These are phyloP conservation scores for Phyllotreta cruciferae DNA, from an alignment of 2,888 invertebrate species.

Conservation along the genomic window DNA sequence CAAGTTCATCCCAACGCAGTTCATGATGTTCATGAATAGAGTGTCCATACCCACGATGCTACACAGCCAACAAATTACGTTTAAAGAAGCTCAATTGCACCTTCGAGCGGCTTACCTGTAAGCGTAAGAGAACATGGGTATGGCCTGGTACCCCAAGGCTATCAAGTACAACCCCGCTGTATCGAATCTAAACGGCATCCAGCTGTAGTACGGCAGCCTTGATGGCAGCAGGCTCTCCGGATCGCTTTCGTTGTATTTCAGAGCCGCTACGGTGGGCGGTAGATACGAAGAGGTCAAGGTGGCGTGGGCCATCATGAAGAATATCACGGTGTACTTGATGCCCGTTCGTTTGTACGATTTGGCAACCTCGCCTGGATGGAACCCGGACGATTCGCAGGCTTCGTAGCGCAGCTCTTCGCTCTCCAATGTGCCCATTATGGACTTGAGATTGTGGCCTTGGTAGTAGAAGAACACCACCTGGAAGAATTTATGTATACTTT, in stretches of 20 bases:
- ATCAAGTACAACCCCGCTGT: slow-evolving; percentile 49
- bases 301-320: slow-evolving; percentile 50
- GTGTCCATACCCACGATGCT: slow-evolving; percentile 54
- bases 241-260: slow-evolving; percentile 33
- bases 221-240: slow-evolving; percentile 37
- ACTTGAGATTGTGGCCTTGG: slow-evolving; percentile 41
- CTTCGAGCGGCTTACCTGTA: no score
- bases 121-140: slow-evolving; percentile 53
- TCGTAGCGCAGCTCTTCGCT: slow-evolving; percentile 47
- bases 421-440: slow-evolving; percentile 48
- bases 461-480: slow-evolving; percentile 49
- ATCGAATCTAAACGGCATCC: slow-evolving; percentile 54
- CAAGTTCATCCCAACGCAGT: slow-evolving; percentile 52
- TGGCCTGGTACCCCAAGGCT: slow-evolving; percentile 53
- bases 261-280: slow-evolving; percentile 46
- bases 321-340: slow-evolving; percentile 47
- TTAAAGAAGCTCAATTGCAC: no score
- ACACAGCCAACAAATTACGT: slow-evolving; percentile 34
- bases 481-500: no score
- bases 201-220: slow-evolving; percentile 51
- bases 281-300: slow-evolving; percentile 51
- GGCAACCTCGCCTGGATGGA: slow-evolving; percentile 45
- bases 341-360: slow-evolving; percentile 47
- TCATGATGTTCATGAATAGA: slow-evolving; percentile 55
- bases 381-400: slow-evolving; percentile 36